A percentile compares a stretch with the other conserved stretches of the same genome.
phyloP scores from a whole-genome alignment of 2,797 vertebrate species.

The Ara ararauna region DNA sequence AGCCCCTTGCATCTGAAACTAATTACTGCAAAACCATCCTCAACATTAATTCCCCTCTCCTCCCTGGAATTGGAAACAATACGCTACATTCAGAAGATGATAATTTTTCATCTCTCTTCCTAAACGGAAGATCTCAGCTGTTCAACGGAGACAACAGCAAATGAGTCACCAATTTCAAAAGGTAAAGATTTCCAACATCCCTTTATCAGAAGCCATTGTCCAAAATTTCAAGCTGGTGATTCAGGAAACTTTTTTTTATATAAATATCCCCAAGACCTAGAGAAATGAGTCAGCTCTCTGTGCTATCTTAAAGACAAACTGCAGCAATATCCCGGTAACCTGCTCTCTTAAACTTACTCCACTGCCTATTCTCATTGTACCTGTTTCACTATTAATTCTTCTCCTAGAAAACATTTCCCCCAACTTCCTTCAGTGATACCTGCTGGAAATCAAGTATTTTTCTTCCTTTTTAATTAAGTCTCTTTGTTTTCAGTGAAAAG shows the following conservation, averaged over 20 bases:
- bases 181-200: slow-evolving; percentile 42
- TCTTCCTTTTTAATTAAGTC: background rate
- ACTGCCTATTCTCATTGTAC: slow-evolving; percentile 35
- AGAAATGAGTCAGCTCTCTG: slow-evolving; percentile 62
- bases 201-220: slow-evolving; percentile 62
- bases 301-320: slow-evolving; percentile 70
- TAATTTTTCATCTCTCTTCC: slow-evolving; percentile 52
- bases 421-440: slow-evolving; percentile 12
- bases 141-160: slow-evolving; percentile 38
- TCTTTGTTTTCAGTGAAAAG: background rate
- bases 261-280: slow-evolving; percentile 61
- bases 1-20: slow-evolving; percentile 36
- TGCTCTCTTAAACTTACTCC: slow-evolving; percentile 39
- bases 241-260: slow-evolving; percentile 61
- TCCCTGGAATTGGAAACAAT: slow-evolving; percentile 22
- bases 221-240: slow-evolving; percentile 71
- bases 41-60: slow-evolving; percentile 48
- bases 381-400: background rate
- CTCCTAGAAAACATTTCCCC: background rate
- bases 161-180: slow-evolving; percentile 62
- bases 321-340: slow-evolving; percentile 55
- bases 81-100: slow-evolving; percentile 19
- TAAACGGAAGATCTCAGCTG: slow-evolving; percentile 23
- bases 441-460: background rate
- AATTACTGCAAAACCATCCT: slow-evolving; percentile 36